These are phyloP conservation scores for Drosophila phalerata DNA, from an alignment of 2,888 invertebrate genomes.

Conservation along the genomic window DNA sequence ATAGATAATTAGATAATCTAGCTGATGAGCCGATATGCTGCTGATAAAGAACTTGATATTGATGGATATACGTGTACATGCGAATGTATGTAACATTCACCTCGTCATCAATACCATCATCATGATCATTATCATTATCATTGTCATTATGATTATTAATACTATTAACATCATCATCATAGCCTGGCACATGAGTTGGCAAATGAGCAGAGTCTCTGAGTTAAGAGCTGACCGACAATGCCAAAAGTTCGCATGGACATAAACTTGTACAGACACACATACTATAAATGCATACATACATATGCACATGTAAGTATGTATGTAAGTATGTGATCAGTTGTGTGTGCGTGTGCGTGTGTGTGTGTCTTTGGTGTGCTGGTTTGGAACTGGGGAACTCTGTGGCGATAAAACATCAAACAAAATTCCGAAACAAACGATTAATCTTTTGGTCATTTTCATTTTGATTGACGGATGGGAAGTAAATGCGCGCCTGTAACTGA, in stretches of 20 bases:
- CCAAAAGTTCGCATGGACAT: constrained; percentile 60
- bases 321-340: constrained; percentile 14
- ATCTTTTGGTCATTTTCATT: constrained; percentile 85
- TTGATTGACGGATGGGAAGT: constrained; percentile 84
- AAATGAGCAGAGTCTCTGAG: constrained; percentile 45
- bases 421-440: constrained; percentile 84
- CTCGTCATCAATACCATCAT: constrained; percentile 40
- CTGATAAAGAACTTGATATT: constrained; percentile 15
- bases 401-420: constrained; percentile 83
- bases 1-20: constrained; percentile 13
- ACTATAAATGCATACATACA: background rate
- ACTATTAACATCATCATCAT: constrained; percentile 34
- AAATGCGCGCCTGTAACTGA: constrained; percentile 64
- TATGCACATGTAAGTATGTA: background rate
- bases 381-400: constrained; percentile 65
- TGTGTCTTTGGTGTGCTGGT: constrained; percentile 29
- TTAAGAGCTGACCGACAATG: constrained; percentile 57
- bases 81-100: constrained; percentile 30
- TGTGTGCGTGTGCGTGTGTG: constrained; percentile 24
- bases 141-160: constrained; percentile 20
- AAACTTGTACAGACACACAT: constrained; percentile 37
- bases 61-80: constrained; percentile 9
- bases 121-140: constrained; percentile 18
- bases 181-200: constrained; percentile 54
- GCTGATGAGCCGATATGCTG: background rate